A percentile compares a stretch with the other conserved stretches of the same genome.
Conservation (phyloP, 2,113 vertebrate species). For the Hemicordylus capensis region DNA sequence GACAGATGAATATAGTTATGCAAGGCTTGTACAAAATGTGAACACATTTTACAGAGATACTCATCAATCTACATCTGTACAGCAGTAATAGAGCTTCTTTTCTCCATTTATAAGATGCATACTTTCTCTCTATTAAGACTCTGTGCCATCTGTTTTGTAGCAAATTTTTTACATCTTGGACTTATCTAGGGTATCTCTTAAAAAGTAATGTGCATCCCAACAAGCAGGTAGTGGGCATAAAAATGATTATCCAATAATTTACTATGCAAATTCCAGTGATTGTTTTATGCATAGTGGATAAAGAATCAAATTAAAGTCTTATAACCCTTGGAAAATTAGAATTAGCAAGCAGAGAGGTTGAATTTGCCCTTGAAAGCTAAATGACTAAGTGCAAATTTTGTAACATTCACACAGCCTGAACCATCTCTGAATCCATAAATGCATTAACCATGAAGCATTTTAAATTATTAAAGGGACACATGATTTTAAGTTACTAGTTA, state of each 20-base stretch:
- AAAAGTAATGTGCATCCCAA: slow-evolving; percentile 53
- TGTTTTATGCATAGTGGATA: slow-evolving; percentile 70
- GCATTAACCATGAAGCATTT: slow-evolving; percentile 62
- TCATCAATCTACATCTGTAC: background rate
- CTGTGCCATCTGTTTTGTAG: slow-evolving; percentile 38
- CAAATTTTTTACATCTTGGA: slow-evolving; percentile 49
- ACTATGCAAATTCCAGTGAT: slow-evolving; percentile 69
- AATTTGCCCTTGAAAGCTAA: slow-evolving; percentile 72
- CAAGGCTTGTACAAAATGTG: background rate
- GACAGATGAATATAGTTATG: background rate
- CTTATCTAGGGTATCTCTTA: slow-evolving; percentile 44
- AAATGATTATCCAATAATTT: slow-evolving; percentile 72
- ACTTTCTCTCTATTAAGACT: background rate
- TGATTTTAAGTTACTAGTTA: slow-evolving; percentile 58
- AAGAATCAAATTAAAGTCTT: slow-evolving; percentile 78
- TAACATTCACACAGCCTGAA: slow-evolving; percentile 59
- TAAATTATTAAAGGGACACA: slow-evolving; percentile 63
- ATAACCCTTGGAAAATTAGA: slow-evolving; percentile 76
- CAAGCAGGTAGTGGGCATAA: slow-evolving; percentile 63
- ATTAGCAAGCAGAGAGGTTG: slow-evolving; percentile 69
- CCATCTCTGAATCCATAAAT: slow-evolving; percentile 59
- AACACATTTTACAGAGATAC: background rate
- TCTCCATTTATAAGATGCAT: background rate
- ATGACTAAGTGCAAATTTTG: slow-evolving; percentile 58
- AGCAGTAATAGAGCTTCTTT: background rate